These are phyloP conservation scores for Beaufortia kweichowensis DNA, from an alignment of 2,113 vertebrate genomes.

Conservation along the genomic window DNA sequence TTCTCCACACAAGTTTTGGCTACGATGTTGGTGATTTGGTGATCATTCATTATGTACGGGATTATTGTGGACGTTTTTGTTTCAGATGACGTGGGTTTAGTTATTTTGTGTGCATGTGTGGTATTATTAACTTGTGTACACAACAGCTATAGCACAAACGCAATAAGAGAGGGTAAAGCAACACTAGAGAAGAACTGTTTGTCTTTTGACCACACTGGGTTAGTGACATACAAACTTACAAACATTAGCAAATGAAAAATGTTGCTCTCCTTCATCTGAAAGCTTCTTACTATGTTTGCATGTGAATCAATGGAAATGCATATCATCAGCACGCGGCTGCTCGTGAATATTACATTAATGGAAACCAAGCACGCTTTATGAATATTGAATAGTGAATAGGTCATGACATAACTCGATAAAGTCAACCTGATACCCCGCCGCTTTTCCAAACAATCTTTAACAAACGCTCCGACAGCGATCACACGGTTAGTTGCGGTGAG, in stretches of 20 bases:
- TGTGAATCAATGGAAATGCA: constrained; percentile 56
- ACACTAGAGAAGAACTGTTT: too few relatives aligned
- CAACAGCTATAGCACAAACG: too few relatives aligned
- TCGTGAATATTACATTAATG: constrained; percentile 64
- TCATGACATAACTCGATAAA: constrained; percentile 71
- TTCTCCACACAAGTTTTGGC: too few relatives aligned
- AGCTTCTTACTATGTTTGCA: constrained; percentile 62
- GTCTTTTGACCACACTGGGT: too few relatives aligned
- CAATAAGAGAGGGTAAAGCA: too few relatives aligned
- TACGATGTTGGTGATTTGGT: too few relatives aligned
- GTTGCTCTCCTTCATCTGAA: constrained; percentile 65
- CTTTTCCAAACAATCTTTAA: constrained; percentile 72
- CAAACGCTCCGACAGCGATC: constrained; percentile 65
- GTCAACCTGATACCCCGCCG: constrained; percentile 66
- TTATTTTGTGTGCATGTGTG: too few relatives aligned
- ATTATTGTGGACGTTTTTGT: too few relatives aligned
- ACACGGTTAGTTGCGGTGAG: constrained; percentile 63
- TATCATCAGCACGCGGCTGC: constrained; percentile 54
- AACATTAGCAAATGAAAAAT: constrained; percentile 60
- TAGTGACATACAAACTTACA: too few relatives aligned
- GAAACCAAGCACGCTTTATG: constrained; percentile 66
- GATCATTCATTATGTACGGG: too few relatives aligned
- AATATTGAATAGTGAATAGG: constrained; percentile 70
- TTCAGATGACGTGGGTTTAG: too few relatives aligned
- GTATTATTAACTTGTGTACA: too few relatives aligned